Evolutionary conservation across 2,888 invertebrate genomes (phyloP), one percentile per base, ranked within the genome.

Genomic region (Lithophane leautieri): DNA sequence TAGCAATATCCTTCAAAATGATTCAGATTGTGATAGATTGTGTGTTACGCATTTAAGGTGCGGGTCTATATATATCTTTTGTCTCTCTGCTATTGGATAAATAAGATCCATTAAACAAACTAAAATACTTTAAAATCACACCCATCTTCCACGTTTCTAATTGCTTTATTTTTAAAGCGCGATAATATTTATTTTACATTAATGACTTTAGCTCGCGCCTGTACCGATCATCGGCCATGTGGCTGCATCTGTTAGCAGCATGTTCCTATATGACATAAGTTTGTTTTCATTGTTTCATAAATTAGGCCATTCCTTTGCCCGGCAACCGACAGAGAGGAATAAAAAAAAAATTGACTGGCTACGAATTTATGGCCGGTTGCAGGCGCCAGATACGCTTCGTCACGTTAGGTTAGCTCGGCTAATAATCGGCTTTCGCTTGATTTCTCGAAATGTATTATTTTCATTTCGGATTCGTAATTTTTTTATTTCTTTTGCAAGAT

Each of bases 171-270:
- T 80, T 78, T 78, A 76, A 70, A 75, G 67, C 62, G n/a, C 25
- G 62, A 34, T 65, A 66, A 62, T 84, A 77, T 79, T 76, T 79
- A 50, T 76, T 76, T 81, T 69, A 56, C 52, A 75, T 83, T 81
- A 83, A 83, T 62, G 70, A 63, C 68, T 78, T 82, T 47, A 25
- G 77, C 72, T 76, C 65, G 68, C 75, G 82, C 47, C 73, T 86
- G 81, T 88, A 86, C 85, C 12, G 50, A 61, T 71, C 47, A 71
- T 25, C 58, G 58, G 80, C 83, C 91, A 90, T 92, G 72, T 92
- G 93, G 82, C 78, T 89, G 88, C 93, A 94, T 93, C 90, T 94
- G 94, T 89, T 88, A 84, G 71, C 79, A 84, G 34, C 63, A 73
- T 81, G 86, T 81, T 60, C 40, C 60, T 76, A 84, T 84, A 78